Base-by-base conservation (phyloP, 2,888 invertebrate genomes). In the Emmelina monodactyla region DNA sequence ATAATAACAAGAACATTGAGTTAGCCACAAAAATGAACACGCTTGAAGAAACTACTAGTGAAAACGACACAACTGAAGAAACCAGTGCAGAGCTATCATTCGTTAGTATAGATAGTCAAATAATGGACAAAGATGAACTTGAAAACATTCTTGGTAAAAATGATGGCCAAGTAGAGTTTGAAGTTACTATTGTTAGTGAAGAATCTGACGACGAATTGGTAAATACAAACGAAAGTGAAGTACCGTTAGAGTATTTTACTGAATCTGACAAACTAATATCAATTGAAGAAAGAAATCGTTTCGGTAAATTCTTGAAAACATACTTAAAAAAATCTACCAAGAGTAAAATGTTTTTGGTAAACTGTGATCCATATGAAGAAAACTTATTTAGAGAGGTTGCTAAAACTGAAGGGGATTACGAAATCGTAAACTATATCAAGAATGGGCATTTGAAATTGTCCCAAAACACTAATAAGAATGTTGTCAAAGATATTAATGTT, bases 341-440 rank as follows among this genome's bases (percentile, higher is more conserved):
- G 3, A 51, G 50, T 3, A 71, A 67, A 53, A 50, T 79, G 25
- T 63, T 64, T 43, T 38, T 79, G 14, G 55, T 78, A 0, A 78
- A 79, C 49, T 79, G 79, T 41, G 64, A 70, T 42, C 49, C 57
- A 2, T 72, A 76, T 10, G 68, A 67, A 54, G 70, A 70, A 39
- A 68, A 61, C 32, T 46, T 79, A 2, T 35, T 79, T 0, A 65
- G 53, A 40, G 72, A 73, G 28, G 60, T 58, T 0, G 53, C 65
- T 1, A 44, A 55, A n/a, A 53, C 40, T 0, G 55, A 64, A 2
- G 79, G 76, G 0, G 43, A 58, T 1, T 75, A 44, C 22, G 62
- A 75, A 55, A 52, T 78, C 0, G 55, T 78, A 0, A 72, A 64
- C 30, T 78, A 67, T 32, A 58, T 61, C 16, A 70, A 64, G 43